These are phyloP conservation scores for Tupaia tana DNA, from an alignment of 2,113 vertebrate species.

Conservation along the genomic window DNA sequence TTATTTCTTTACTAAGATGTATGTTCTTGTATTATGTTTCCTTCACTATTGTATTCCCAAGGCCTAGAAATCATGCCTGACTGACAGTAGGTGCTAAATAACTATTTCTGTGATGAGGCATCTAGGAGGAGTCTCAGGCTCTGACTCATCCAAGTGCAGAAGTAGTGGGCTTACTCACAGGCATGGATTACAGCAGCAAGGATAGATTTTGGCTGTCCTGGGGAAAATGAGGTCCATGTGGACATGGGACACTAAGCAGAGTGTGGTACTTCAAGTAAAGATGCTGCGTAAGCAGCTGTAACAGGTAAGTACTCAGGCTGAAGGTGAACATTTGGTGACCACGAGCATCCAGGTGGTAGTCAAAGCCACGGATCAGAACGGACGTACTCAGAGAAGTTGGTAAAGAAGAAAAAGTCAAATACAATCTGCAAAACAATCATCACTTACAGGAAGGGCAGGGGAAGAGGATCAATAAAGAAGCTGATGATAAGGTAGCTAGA, in stretches of 20 bases:
- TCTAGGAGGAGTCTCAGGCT: not conserved
- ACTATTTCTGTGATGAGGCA: not conserved
- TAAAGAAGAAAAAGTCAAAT: not conserved
- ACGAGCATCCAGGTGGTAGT: not conserved
- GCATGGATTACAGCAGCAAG: not conserved
- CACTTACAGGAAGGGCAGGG: not conserved
- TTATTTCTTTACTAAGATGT: not conserved
- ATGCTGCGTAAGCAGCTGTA: not conserved
- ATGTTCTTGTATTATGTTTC: not conserved
- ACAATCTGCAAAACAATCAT: not conserved
- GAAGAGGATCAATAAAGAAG: not conserved
- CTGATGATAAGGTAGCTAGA: not conserved
- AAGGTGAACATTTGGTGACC: not conserved
- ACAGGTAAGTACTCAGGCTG: not conserved
- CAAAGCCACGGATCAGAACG: not conserved
- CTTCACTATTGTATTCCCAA: not conserved
- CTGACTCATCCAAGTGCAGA: conserved; percentile 27
- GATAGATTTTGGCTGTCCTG: not conserved
- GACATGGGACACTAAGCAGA: not conserved
- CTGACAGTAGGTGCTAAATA: not conserved
- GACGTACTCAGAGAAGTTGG: not conserved
- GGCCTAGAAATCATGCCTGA: not conserved
- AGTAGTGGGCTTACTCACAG: not conserved
- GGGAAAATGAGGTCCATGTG: not conserved
- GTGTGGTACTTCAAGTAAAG: not conserved